Evolutionary conservation across 2,113 vertebrate genomes (phyloP).

Genomic region (Laterallus jamaicensis): DNA sequence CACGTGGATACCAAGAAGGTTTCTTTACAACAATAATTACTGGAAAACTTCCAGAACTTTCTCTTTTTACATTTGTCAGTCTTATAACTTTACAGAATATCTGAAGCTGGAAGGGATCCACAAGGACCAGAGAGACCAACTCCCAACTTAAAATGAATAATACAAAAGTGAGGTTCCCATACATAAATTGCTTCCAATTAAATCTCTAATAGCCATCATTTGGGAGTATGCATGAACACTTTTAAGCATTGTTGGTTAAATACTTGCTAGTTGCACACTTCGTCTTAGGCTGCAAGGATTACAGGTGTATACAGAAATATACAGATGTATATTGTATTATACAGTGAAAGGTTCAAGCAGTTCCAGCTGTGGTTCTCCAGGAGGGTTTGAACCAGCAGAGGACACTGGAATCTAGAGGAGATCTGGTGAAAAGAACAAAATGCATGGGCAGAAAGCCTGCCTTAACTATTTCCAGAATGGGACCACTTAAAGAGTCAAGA

Average conservation of each 20-base stretch:
- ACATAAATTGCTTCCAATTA: not conserved
- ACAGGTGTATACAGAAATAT: not conserved
- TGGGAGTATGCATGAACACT: not conserved
- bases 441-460: not conserved
- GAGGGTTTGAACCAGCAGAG: not conserved
- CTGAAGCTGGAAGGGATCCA: not conserved
- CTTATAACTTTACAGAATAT: not conserved
- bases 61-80: conserved; percentile 25
- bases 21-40: conserved; percentile 17
- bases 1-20: not conserved
- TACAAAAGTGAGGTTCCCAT: not conserved
- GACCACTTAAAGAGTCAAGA: not conserved
- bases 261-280: not conserved
- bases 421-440: not conserved
- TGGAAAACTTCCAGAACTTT: not conserved
- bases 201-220: not conserved
- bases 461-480: not conserved
- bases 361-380: not conserved
- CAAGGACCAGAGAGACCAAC: not conserved
- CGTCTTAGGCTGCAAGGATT: not conserved
- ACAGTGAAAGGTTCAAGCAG: not conserved
- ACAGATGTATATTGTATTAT: not conserved
- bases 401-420: not conserved
- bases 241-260: not conserved
- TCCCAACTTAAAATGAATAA: not conserved